These are phyloP conservation scores for Tyria jacobaeae DNA, from an alignment of 2,888 invertebrate genomes.

Conservation along the genomic window DNA sequence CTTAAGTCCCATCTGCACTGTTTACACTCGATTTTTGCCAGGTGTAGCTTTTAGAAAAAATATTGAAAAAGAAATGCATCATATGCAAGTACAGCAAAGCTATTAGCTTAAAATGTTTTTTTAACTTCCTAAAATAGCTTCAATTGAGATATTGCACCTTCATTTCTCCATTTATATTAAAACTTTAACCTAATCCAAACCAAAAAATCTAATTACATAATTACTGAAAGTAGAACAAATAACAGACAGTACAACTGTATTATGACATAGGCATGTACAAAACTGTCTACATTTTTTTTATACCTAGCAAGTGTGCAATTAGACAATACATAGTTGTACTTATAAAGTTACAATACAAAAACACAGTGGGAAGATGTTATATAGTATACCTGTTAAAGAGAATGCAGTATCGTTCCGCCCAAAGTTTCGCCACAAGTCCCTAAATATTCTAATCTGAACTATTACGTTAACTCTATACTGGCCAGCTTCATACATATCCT, in stretches of 20 bases:
- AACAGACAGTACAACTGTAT: background rate
- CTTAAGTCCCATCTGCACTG: background rate
- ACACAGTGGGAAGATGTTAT: background rate
- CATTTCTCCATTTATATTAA: too few species aligned
- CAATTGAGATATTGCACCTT: too few species aligned
- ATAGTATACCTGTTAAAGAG: conserved; percentile 70
- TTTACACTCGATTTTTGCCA: background rate
- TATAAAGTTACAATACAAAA: background rate
- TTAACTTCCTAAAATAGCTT: too few species aligned
- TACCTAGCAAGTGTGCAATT: background rate
- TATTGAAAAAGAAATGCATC: background rate
- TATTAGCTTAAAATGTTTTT: too few species aligned
- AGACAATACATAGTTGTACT: background rate
- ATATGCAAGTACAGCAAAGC: background rate
- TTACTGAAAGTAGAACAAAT: background rate
- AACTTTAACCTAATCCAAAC: too few species aligned
- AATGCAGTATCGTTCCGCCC: conserved; percentile 61
- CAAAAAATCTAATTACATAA: background rate
- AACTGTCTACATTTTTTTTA: background rate
- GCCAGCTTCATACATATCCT: conserved; percentile 84
- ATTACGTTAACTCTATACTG: conserved; percentile 84
- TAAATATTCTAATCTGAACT: conserved; percentile 74
- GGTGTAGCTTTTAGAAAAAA: background rate
- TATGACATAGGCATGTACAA: background rate
- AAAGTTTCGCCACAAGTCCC: conserved; percentile 68